Percentiles rank a stretch among this genome's conserved stretches.
Conservation (phyloP, 2,888 invertebrate species). For the Podabrus alpinus region DNA sequence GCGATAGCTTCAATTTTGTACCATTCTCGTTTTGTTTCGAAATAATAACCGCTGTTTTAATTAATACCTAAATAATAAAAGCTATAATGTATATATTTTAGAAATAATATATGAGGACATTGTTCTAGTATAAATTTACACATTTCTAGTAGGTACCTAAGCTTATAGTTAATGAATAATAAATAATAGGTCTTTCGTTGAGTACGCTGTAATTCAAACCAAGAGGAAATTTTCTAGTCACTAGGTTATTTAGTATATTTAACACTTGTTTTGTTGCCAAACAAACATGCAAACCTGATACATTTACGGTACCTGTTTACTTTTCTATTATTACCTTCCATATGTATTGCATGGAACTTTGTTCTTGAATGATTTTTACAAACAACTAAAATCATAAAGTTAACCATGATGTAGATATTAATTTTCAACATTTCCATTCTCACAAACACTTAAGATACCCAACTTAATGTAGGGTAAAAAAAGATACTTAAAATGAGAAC, state of each 20-base stretch:
- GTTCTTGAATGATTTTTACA: background rate
- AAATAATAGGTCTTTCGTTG: constrained; percentile 16
- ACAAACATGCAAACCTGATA: constrained; percentile 2
- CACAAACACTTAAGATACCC: background rate
- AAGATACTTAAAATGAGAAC: background rate
- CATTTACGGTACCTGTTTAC: background rate
- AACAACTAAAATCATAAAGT: background rate
- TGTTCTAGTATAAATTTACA: constrained; percentile 8
- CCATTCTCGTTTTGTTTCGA: background rate
- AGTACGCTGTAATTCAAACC: constrained; percentile 13
- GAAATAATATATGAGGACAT: background rate
- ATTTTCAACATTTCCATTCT: background rate
- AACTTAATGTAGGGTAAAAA: background rate
- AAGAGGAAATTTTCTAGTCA: constrained; percentile 19
- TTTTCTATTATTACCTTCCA: background rate
- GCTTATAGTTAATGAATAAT: constrained; percentile 24
- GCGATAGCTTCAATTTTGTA: background rate
- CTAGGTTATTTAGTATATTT: constrained; percentile 5
- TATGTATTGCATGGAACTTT: background rate
- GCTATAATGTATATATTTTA: background rate
- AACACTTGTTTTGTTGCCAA: constrained; percentile 4
- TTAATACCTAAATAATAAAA: background rate
- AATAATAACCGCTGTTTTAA: background rate
- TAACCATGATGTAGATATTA: background rate
- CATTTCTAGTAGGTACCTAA: constrained; percentile 4